Evolutionary conservation across 2,888 invertebrate genomes (phyloP), one percentile per base, ranked within the genome.

Genomic region (Drosophila niveifrons): DNA sequence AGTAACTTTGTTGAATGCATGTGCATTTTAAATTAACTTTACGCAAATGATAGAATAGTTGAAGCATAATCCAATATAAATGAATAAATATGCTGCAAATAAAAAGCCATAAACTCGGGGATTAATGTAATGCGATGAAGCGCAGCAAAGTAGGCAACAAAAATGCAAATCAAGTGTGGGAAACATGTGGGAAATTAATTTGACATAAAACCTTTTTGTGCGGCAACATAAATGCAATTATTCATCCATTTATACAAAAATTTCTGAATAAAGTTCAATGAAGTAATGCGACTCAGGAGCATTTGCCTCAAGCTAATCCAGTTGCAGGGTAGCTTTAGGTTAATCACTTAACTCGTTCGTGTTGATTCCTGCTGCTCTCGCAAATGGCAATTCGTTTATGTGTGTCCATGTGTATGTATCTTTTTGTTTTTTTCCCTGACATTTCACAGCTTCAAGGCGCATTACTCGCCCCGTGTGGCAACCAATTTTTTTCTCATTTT

Each of bases 391-490:
- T 31, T 67, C 44, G 67, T 39, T 64, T 64, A 34, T 28, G 47
- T 44, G 43, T 43, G 48, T 50, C 9, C 31, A 10, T 31, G 34
- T 34, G 11, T 55, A 52, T 44, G 28, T 50, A 34, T 41, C 58
- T 46, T 58, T 56, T 66, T 46, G 43, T 57, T 36, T 66, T 57
- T 43, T 66, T 46, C 44, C 17, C 57, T 29, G 66, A 53, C 71
- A 71, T 71, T 71, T 71, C 72, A 58, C 66, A 55, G 72, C 72
- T 71, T 55, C 50, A 34, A 58, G 65, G 58, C 58, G 47, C 53
- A 39, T 68, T 50, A 47, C 53, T 36, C 6, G 58, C 31, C 11
- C 56, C 10, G 47, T 53, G 44, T 46, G 53, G 64, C 51, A 55
- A 29, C 15, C 29, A 43, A 39, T 50, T 39, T 9, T 47, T 31